These are phyloP conservation scores for Sarcophaga bullata DNA, from an alignment of 1,140 invertebrate species.

Conservation along the genomic window DNA sequence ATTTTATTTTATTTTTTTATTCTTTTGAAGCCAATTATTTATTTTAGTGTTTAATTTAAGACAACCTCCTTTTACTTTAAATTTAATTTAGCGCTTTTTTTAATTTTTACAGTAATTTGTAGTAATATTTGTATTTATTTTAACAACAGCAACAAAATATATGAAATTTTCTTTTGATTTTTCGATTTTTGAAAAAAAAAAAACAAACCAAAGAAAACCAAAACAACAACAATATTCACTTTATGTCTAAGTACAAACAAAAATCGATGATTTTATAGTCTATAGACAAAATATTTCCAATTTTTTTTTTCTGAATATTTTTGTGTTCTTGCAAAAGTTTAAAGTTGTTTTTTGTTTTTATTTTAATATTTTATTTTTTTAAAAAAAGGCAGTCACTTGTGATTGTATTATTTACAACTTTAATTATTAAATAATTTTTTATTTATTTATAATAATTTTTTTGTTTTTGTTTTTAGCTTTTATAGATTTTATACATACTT, in stretches of 20 bases:
- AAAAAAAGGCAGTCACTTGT: not conserved
- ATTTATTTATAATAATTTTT: not conserved
- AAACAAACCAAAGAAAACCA: not conserved
- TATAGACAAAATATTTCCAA: constrained; percentile 19
- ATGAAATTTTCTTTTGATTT: not conserved
- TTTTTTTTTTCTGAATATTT: not conserved
- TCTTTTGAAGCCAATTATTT: constrained; percentile 2
- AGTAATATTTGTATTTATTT: not conserved
- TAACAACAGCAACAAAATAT: not conserved
- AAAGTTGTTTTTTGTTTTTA: not conserved
- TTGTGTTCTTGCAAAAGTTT: not conserved
- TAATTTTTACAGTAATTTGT: not conserved
- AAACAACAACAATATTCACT: not conserved
- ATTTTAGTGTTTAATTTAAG: not conserved
- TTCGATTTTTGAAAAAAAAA: not conserved
- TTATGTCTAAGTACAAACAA: not conserved
- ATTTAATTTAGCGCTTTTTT: constrained; percentile 11
- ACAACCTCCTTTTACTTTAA: not conserved
- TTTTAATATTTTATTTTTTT: not conserved
- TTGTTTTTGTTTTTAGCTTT: not conserved
- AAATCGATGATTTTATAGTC: constrained; percentile 29
- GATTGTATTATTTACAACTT: constrained; percentile 11
- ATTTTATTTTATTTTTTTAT: not conserved
- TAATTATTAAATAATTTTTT: not conserved
- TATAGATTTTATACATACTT: too few species aligned